Percentiles rank a stretch among this genome's conserved stretches.
phyloP scores from a whole-genome alignment of 2,113 vertebrate genomes.

The Gobius niger region DNA sequence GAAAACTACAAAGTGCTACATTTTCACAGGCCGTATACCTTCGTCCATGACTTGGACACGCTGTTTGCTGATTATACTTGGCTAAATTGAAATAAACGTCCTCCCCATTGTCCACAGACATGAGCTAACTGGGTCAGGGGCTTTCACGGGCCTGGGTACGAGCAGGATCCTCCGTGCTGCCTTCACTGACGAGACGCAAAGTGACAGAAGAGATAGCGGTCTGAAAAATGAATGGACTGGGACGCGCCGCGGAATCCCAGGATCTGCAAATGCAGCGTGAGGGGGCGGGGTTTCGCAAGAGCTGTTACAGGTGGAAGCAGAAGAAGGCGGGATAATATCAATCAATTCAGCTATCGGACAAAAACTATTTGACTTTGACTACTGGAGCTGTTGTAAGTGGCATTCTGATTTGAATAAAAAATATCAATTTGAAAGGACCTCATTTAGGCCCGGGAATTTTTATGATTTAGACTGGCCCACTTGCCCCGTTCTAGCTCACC shows the following conservation, averaged over 20 bases:
- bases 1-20: not conserved
- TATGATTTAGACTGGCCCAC: too few species aligned
- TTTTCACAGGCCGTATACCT: not conserved
- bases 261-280: constrained; percentile 43
- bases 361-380: too few species aligned
- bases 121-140: constrained; percentile 72
- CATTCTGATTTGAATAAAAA: too few species aligned
- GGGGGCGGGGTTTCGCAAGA: constrained; percentile 28
- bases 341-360: constrained; percentile 44
- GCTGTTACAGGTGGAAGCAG: constrained; percentile 43
- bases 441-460: too few species aligned
- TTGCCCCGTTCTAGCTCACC: too few species aligned
- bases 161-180: constrained; percentile 48
- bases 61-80: not conserved
- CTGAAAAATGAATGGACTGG: constrained; percentile 77
- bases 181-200: constrained; percentile 67
- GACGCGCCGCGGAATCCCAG: constrained; percentile 62
- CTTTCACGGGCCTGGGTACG: constrained; percentile 58
- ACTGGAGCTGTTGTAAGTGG: too few species aligned
- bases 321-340: constrained; percentile 36
- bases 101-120: constrained; percentile 22
- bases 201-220: constrained; percentile 70
- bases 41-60: constrained; percentile 2
- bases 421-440: too few species aligned
- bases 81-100: constrained; percentile 52